Evolutionary conservation across 2,888 invertebrate species (phyloP), one percentile per base, ranked within the genome.

Genomic region (Dicranocentrus wangi): DNA sequence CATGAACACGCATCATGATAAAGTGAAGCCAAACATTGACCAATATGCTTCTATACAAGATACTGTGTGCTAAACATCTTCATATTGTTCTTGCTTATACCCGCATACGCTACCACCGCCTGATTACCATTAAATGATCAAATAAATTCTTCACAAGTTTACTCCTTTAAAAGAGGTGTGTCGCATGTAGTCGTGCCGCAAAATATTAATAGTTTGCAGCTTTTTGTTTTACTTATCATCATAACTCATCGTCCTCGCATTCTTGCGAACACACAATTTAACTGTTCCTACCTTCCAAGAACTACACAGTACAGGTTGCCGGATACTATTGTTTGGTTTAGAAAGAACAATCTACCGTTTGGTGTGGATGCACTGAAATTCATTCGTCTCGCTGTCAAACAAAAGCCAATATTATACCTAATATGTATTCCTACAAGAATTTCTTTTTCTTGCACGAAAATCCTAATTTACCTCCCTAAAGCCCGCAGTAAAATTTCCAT

Each of bases 171-270:
- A 43, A 66, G 70, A 70, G 70, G 70, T 53, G 70, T 70, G 70
- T 70, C 70, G 58, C 17, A 32, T 7, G 32, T 15, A 68, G 58
- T 55, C 58, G 53, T 70, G 70, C 70, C 70, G 55, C 58, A 47
- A 47, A 39, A 42, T 70, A 70, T 70, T 70, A 70, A 70, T 70
- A 70, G 70, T 39, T 47, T 70, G 55, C 70, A 58, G 58, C 55
- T 70, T 55, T 39, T 70, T 70, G 70, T 70, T 70, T 70, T 70
- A 70, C 58, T 23, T 58, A 19, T 70, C 70, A 58, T 70, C 70
- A 70, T 70, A 70, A 70, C 42, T 70, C 70, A 70, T 70, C 51
- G 55, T 58, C 65, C 47, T 43, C 65, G 60, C 60, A 60, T 60
- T 60, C 60, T 28, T 60, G 28, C 19, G 32, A 60, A 55, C n/a